Conservation (phyloP, 2,113 vertebrate genomes). For the Eudyptes chrysolophus region DNA sequence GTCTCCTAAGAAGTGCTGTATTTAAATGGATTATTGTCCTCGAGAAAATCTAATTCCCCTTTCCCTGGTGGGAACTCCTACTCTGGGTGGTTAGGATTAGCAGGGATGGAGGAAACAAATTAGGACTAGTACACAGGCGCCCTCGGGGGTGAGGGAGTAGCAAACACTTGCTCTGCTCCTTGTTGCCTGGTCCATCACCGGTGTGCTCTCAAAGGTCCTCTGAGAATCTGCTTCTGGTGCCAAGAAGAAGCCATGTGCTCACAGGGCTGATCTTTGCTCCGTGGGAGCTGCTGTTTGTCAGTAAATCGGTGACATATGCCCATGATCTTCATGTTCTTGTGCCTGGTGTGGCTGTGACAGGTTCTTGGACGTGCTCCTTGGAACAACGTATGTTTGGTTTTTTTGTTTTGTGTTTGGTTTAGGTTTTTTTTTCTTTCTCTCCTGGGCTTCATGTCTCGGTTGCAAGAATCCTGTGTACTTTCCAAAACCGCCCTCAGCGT, state of each 20-base stretch:
- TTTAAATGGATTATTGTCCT: not conserved
- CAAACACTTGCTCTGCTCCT: not conserved
- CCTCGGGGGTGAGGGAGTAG: not conserved
- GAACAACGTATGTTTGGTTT: not conserved
- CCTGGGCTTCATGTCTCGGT: not conserved
- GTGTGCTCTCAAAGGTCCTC: not conserved
- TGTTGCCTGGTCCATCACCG: not conserved
- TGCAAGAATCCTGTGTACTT: slow-evolving; percentile 17
- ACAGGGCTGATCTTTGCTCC: not conserved
- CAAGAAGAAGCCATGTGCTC: not conserved
- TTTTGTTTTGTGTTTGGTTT: no score
- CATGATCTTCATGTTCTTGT: accelerated
- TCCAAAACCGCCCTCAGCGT: not conserved
- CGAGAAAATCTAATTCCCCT: not conserved
- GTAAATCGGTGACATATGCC: not conserved
- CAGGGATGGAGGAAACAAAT: not conserved
- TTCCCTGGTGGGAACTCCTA: not conserved
- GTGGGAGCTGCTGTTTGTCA: not conserved
- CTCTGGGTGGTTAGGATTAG: not conserved
- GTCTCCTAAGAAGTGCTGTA: not conserved
- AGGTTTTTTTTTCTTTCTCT: not conserved
- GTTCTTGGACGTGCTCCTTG: not conserved
- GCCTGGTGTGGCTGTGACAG: not conserved
- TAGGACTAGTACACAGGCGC: not conserved
- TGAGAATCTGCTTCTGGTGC: not conserved